Evolutionary conservation across 2,888 invertebrate genomes (phyloP).

Genomic region (Tethea ocularis): DNA sequence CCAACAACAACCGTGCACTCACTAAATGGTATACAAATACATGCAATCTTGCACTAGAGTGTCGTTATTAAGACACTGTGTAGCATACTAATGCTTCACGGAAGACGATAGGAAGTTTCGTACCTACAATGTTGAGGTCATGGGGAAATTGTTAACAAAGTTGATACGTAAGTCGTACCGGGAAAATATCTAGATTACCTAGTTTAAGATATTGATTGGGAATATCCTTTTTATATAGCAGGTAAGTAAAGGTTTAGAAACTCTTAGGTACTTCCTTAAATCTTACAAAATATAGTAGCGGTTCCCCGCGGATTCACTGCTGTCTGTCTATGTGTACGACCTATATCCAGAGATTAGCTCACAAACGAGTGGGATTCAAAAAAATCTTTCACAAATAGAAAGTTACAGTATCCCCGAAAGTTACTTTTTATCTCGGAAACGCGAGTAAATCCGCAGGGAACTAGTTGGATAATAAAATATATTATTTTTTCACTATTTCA

Average conservation of each 20-base stretch:
- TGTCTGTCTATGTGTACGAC: no score
- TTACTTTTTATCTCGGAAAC: no score
- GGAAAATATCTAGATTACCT: neutral
- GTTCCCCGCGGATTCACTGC: no score
- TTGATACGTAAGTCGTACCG: neutral
- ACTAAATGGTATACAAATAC: constrained; percentile 38
- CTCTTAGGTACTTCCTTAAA: no score
- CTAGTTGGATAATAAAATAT: no score
- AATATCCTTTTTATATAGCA: neutral
- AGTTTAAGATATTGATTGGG: neutral
- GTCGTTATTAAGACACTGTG: constrained; percentile 28
- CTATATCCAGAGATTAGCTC: no score
- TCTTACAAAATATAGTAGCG: no score
- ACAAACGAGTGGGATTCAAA: no score
- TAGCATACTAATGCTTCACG: constrained; percentile 42
- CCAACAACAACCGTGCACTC: constrained; percentile 20
- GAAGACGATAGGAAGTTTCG: constrained; percentile 36
- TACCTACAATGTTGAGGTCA: constrained; percentile 38
- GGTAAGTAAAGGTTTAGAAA: neutral
- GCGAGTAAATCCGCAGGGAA: no score
- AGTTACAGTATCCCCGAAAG: no score
- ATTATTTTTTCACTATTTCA: neutral
- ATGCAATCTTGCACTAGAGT: constrained; percentile 34
- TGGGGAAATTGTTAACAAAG: constrained; percentile 7
- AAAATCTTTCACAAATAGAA: no score